Conservation (phyloP, 2,888 invertebrate genomes). For the Parnassius apollo region DNA sequence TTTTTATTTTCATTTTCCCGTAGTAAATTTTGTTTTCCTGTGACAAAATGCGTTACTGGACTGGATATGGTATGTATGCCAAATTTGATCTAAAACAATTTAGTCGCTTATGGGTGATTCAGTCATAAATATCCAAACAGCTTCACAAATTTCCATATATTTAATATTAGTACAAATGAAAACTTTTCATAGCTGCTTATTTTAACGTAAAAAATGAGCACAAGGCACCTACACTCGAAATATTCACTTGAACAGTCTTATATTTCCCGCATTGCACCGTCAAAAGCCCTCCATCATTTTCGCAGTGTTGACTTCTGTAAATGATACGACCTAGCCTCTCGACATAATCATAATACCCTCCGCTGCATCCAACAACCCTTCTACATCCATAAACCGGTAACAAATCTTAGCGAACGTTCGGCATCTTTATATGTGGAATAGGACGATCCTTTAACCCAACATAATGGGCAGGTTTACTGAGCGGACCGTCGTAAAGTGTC, state of each 20-base stretch:
- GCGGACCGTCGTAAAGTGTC: conserved; percentile 79
- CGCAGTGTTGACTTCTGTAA: conserved; percentile 77
- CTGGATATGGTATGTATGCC: too few species aligned
- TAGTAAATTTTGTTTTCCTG: too few species aligned
- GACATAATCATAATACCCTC: conserved; percentile 76
- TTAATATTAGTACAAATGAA: not conserved
- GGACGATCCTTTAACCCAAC: conserved; percentile 78
- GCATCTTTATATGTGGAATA: conserved; percentile 78
- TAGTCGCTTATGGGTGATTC: too few species aligned
- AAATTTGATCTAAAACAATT: too few species aligned
- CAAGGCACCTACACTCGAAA: conserved; percentile 30
- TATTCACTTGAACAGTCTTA: conserved; percentile 53
- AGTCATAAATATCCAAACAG: too few species aligned
- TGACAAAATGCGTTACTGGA: too few species aligned
- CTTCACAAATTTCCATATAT: not conserved
- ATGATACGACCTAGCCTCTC: conserved; percentile 74
- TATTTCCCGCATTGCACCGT: conserved; percentile 56
- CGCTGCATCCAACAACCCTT: conserved; percentile 74
- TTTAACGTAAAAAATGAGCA: conserved; percentile 31
- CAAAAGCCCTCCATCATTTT: conserved; percentile 67
- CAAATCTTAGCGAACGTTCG: conserved; percentile 75
- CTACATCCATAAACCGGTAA: conserved; percentile 75
- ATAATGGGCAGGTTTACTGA: conserved; percentile 78
- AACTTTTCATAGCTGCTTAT: conserved; percentile 20
- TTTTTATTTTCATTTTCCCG: too few species aligned